A percentile compares a stretch with the other conserved stretches of the same genome.
These are phyloP conservation scores for Vanessa atalanta DNA, from an alignment of 1,140 invertebrate genomes.

Conservation along the genomic window DNA sequence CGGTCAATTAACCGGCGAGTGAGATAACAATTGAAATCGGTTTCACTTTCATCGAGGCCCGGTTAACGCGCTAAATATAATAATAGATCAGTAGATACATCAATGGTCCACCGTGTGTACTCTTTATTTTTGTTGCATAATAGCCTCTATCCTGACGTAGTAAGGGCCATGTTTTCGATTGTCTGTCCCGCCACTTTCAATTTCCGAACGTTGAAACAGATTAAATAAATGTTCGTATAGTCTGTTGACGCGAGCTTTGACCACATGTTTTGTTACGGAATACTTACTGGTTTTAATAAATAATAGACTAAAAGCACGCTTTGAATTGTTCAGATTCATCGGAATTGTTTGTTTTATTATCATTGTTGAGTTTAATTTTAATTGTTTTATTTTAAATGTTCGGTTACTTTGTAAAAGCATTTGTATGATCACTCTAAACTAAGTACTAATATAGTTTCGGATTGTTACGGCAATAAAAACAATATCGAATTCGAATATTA, in stretches of 20 bases:
- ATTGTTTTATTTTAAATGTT: neutral
- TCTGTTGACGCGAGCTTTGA: constrained; percentile 42
- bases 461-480: neutral
- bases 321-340: constrained; percentile 37
- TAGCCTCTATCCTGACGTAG: constrained; percentile 18
- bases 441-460: neutral
- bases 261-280: constrained; percentile 45
- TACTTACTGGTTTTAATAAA: constrained; percentile 52
- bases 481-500: no score
- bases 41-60: constrained; percentile 71
- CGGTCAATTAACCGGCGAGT: constrained; percentile 74
- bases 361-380: constrained; percentile 5
- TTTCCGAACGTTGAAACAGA: constrained; percentile 56
- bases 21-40: constrained; percentile 77
- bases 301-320: constrained; percentile 45
- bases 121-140: constrained; percentile 30
- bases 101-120: constrained; percentile 64
- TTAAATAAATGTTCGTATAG: constrained; percentile 51
- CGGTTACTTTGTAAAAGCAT: neutral
- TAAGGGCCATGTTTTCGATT: constrained; percentile 16
- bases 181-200: constrained; percentile 61
- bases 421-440: neutral
- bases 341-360: constrained; percentile 6
- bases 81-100: constrained; percentile 73
- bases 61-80: constrained; percentile 74